Percentiles rank a stretch among this genome's conserved stretches.
Conservation (phyloP, 1,140 invertebrate genomes). For the Zaprionus lachaisei region DNA sequence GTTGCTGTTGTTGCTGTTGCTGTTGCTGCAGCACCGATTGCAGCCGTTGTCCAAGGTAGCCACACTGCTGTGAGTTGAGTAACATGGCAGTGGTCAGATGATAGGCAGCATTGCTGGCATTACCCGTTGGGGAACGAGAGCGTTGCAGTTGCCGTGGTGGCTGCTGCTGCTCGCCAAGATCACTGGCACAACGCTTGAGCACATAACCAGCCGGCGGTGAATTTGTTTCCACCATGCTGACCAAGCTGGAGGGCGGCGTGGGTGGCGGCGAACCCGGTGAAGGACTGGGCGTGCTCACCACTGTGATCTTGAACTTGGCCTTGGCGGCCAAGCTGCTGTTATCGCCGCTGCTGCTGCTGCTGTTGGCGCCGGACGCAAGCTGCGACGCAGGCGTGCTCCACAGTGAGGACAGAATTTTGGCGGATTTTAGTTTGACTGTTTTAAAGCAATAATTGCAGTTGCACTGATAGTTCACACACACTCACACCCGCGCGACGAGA, state of each 20-base stretch:
- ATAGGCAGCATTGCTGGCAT: constrained; percentile 63
- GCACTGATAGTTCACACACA: neutral
- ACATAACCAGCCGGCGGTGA: constrained; percentile 71
- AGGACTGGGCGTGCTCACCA: constrained; percentile 79
- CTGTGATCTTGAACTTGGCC: constrained; percentile 80
- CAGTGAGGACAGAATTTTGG: constrained; percentile 84
- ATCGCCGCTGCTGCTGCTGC: constrained; percentile 9
- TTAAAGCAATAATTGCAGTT: neutral
- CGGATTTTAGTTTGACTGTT: constrained; percentile 29
- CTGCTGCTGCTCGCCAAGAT: constrained; percentile 56
- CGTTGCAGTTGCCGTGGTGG: constrained; percentile 59
- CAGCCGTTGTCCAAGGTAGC: constrained; percentile 77
- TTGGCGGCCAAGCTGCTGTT: constrained; percentile 43
- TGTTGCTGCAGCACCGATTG: constrained; percentile 75
- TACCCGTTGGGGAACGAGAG: constrained; percentile 52
- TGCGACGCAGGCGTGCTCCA: constrained; percentile 77
- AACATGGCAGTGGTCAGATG: constrained; percentile 83
- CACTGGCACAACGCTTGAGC: constrained; percentile 73
- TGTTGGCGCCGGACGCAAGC: constrained; percentile 65
- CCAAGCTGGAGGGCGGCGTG: constrained; percentile 56
- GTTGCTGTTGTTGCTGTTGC: constrained; percentile 58
- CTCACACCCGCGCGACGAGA: neutral
- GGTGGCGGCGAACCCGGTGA: constrained; percentile 68
- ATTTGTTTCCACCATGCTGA: constrained; percentile 77
- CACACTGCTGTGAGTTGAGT: constrained; percentile 81